Conservation (phyloP, 1,140 invertebrate genomes). For the Caenorhabditis briggsae region DNA sequence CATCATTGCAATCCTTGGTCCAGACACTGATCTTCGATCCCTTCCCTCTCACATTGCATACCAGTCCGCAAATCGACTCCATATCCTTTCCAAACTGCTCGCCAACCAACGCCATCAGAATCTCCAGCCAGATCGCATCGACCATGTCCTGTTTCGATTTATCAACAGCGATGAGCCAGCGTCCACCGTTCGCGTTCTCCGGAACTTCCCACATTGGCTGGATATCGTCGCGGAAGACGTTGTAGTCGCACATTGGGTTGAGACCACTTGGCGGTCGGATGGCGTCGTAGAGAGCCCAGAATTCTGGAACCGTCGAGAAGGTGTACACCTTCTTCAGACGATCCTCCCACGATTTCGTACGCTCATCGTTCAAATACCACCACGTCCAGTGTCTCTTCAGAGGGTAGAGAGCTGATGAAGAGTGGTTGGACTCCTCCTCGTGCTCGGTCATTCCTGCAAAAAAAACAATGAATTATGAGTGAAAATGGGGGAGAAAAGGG, state of each 20-base stretch:
- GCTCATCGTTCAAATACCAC: conserved; percentile 96
- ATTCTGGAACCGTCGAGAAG: conserved; percentile 97
- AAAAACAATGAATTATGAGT: background rate
- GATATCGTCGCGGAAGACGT: conserved; percentile 89
- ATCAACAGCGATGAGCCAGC: conserved; percentile 85
- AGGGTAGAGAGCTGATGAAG: conserved; percentile 83
- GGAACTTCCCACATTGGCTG: conserved; percentile 98
- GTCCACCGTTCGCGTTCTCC: conserved; percentile 88
- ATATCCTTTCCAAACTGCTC: conserved; percentile 93
- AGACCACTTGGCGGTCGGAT: conserved; percentile 92
- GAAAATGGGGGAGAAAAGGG: too few relatives aligned
- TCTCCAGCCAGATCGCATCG: conserved; percentile 93
- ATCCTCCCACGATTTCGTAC: conserved; percentile 89
- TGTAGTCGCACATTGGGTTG: conserved; percentile 91
- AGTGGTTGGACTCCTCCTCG: background rate
- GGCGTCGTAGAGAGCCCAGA: conserved; percentile 89
- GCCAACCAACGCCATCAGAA: conserved; percentile 93
- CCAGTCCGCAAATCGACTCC: conserved; percentile 92
- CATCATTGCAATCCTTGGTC: conserved; percentile 88
- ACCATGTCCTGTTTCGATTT: conserved; percentile 82
- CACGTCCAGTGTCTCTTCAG: conserved; percentile 95
- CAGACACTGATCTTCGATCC: conserved; percentile 87
- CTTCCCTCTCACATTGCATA: conserved; percentile 91
- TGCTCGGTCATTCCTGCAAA: conserved; percentile 7
- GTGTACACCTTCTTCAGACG: conserved; percentile 91